Evolutionary conservation across 1,140 invertebrate species (phyloP).

Genomic region (Ceratoteleas bidentatus): DNA sequence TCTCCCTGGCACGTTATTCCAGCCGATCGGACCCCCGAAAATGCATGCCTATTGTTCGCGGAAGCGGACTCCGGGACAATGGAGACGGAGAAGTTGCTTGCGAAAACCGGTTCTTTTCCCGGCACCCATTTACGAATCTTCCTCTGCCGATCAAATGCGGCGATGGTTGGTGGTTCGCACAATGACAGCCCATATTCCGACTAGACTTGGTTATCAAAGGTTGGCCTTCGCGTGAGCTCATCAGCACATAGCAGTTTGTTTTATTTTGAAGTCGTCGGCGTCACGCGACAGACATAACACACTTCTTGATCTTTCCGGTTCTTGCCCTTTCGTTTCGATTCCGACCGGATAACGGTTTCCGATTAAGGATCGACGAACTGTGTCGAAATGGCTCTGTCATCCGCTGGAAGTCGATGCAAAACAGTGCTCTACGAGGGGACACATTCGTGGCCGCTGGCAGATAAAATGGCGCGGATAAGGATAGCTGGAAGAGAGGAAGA

Average conservation of each 20-base stretch:
- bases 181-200: neutral
- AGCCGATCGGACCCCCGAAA: slow-evolving; percentile 17
- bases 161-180: neutral
- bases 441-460: neutral
- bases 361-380: no score
- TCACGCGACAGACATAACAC: neutral
- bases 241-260: slow-evolving; percentile 11
- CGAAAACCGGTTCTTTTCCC: no score
- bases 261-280: neutral
- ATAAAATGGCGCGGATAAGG: slow-evolving; percentile 45
- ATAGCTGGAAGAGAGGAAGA: slow-evolving; percentile 32
- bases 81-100: no score
- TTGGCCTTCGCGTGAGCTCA: slow-evolving; percentile 25
- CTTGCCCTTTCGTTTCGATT: no score
- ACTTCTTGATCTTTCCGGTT: no score
- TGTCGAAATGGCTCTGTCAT: neutral
- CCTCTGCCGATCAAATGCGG: no score
- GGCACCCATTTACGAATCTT: no score
- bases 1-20: slow-evolving; percentile 19
- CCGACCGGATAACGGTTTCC: no score
- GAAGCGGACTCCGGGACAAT: no score
- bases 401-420: slow-evolving; percentile 1
- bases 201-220: slow-evolving; percentile 14
- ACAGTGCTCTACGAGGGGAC: slow-evolving; percentile 2
- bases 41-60: neutral